Percentiles rank a stretch among this genome's conserved stretches.
These are phyloP conservation scores for Slavum lentiscoides DNA, from an alignment of 2,888 invertebrate genomes.

Conservation along the genomic window DNA sequence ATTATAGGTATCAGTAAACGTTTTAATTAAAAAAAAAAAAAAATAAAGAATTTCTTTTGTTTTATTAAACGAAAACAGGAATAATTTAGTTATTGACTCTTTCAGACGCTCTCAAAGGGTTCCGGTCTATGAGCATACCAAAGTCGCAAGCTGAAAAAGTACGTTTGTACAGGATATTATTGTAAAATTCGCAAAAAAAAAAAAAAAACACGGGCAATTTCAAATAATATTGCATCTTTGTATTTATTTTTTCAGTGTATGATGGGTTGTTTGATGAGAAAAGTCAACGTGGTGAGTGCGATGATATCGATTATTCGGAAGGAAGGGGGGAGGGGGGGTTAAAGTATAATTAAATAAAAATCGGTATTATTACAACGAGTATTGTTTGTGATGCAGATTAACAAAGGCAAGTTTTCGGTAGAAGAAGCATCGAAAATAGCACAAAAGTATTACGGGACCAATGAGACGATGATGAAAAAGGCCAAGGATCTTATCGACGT, in stretches of 20 bases:
- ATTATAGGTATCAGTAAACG: no score
- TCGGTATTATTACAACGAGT: not conserved
- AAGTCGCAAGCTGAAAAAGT: constrained; percentile 46
- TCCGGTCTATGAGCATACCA: constrained; percentile 49
- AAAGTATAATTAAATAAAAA: no score
- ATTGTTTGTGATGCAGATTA: constrained; percentile 18
- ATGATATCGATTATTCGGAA: not conserved
- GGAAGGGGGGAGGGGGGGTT: no score
- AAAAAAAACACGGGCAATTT: not conserved
- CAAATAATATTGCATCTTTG: not conserved
- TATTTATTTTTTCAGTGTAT: constrained; percentile 50
- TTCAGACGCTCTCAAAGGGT: constrained; percentile 41
- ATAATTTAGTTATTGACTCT: not conserved
- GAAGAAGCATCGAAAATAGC: constrained; percentile 45
- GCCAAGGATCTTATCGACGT: constrained; percentile 35
- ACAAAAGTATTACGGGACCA: constrained; percentile 36
- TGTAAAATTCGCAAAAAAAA: not conserved
- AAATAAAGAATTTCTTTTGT: no score
- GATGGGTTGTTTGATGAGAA: constrained; percentile 55
- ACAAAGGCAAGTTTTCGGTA: constrained; percentile 37
- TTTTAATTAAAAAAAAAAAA: no score
- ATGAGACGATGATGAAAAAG: constrained; percentile 41
- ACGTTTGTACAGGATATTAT: not conserved
- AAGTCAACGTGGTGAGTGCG: constrained; percentile 54
- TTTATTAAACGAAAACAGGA: not conserved